phyloP scores from a whole-genome alignment of 2,888 invertebrate species.

The Parnassius mnemosyne region DNA sequence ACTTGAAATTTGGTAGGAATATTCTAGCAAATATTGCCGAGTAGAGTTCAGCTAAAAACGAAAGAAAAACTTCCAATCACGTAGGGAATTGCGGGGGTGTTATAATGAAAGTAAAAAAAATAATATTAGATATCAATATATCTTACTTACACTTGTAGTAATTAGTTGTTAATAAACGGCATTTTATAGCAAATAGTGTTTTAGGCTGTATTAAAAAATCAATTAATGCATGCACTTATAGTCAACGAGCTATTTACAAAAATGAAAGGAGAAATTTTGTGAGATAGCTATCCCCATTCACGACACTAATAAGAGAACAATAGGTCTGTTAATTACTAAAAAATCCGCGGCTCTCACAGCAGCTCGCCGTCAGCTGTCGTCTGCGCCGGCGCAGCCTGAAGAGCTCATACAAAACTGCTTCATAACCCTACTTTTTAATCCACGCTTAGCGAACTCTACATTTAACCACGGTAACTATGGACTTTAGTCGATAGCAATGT shows the following conservation, averaged over 20 bases:
- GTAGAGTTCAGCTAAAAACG: too few relatives aligned
- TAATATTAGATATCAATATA: too few relatives aligned
- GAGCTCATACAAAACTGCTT: constrained; percentile 40
- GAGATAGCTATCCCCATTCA: constrained; percentile 37
- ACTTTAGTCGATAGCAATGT: constrained; percentile 29
- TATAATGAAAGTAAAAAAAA: too few relatives aligned
- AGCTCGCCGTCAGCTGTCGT: constrained; percentile 64
- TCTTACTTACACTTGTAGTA: too few relatives aligned
- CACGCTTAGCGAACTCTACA: constrained; percentile 46
- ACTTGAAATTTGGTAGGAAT: too few relatives aligned
- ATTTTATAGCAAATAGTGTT: too few relatives aligned
- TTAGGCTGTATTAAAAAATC: too few relatives aligned
- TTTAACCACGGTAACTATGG: constrained; percentile 39
- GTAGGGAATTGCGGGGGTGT: too few relatives aligned
- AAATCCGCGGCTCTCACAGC: constrained; percentile 35
- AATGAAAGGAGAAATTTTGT: constrained; percentile 26
- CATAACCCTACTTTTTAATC: constrained; percentile 65
- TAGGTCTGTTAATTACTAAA: constrained; percentile 50
- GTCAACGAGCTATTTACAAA: neutral
- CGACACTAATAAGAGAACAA: constrained; percentile 44
- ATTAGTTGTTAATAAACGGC: too few relatives aligned
- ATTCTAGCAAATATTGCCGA: too few relatives aligned
- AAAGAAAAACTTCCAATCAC: too few relatives aligned
- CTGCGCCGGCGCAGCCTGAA: constrained; percentile 60
- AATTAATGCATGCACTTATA: too few relatives aligned